phyloP scores from a whole-genome alignment of 2,888 invertebrate genomes.

The Serripes groenlandicus region DNA sequence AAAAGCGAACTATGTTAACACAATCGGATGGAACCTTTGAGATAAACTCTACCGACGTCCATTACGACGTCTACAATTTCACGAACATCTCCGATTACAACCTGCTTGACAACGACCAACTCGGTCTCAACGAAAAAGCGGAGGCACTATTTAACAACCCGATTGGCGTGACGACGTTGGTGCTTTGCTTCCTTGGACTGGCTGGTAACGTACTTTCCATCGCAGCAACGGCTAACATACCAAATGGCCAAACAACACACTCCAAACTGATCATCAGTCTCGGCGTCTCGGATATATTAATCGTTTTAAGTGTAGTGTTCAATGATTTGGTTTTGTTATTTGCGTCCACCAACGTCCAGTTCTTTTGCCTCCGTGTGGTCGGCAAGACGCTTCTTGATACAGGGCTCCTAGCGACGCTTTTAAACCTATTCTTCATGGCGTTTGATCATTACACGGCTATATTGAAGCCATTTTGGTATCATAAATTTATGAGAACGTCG shows the following conservation, averaged over 20 bases:
- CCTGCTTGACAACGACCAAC: not conserved
- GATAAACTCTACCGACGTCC: not conserved
- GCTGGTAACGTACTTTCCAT: slow-evolving; percentile 79
- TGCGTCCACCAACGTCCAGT: slow-evolving; percentile 3
- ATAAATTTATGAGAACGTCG: slow-evolving; percentile 65
- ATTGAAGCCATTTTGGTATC: slow-evolving; percentile 74
- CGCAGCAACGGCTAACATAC: slow-evolving; percentile 77
- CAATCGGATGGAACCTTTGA: not conserved
- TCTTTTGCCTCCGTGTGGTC: slow-evolving; percentile 71
- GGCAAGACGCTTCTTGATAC: slow-evolving; percentile 74
- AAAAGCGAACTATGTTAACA: slow-evolving; percentile 7
- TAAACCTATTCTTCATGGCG: slow-evolving; percentile 78
- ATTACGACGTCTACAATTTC: not conserved
- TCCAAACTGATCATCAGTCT: slow-evolving; percentile 80
- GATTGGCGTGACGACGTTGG: not conserved
- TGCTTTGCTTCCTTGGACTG: slow-evolving; percentile 69
- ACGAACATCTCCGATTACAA: slow-evolving; percentile 1
- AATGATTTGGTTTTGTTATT: slow-evolving; percentile 10
- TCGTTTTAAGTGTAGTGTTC: not conserved
- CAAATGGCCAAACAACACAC: slow-evolving; percentile 75
- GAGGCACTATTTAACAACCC: slow-evolving; percentile 10
- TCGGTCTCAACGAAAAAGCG: slow-evolving; percentile 5
- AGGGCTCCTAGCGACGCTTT: slow-evolving; percentile 75
- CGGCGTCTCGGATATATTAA: slow-evolving; percentile 76
- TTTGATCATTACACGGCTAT: slow-evolving; percentile 79